phyloP scores from a whole-genome alignment of 2,113 vertebrate species.

The Uria aalge region DNA sequence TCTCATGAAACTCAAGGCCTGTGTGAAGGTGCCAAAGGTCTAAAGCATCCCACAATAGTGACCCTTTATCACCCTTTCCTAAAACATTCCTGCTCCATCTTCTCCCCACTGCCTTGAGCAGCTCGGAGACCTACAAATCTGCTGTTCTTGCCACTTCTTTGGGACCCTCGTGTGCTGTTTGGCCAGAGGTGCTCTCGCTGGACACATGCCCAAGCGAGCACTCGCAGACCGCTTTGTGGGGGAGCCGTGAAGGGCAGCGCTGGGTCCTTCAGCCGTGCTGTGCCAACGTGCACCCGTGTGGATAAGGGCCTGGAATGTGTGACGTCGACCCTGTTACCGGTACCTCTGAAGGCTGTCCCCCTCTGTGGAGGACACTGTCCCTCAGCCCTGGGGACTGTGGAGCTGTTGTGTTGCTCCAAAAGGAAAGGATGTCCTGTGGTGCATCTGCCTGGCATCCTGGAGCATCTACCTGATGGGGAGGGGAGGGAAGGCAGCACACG shows the following conservation, averaged over 20 bases:
- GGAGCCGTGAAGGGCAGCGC: neutral
- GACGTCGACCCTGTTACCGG: accelerated
- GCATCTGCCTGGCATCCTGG: no score
- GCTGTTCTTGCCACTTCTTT: neutral
- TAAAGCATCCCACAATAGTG: accelerated
- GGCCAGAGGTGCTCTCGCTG: neutral
- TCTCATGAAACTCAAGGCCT: neutral
- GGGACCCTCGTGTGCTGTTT: accelerated
- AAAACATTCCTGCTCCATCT: neutral
- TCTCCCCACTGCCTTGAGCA: neutral
- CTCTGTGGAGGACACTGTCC: neutral
- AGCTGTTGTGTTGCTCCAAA: neutral
- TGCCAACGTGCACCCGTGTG: accelerated
- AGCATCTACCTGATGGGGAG: neutral
- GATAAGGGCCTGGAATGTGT: accelerated
- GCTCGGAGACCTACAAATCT: neutral
- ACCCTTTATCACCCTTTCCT: neutral
- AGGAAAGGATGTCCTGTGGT: neutral
- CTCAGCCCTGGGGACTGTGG: neutral
- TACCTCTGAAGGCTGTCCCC: neutral
- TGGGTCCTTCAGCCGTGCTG: neutral
- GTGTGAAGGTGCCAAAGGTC: neutral
- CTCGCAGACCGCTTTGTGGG: no score
- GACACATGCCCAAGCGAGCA: accelerated
- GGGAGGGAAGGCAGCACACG: neutral